A percentile compares a stretch with the other conserved stretches of the same genome.
These are phyloP conservation scores for Acanthacorydalis orientalis DNA, from an alignment of 2,888 invertebrate genomes.

Conservation along the genomic window DNA sequence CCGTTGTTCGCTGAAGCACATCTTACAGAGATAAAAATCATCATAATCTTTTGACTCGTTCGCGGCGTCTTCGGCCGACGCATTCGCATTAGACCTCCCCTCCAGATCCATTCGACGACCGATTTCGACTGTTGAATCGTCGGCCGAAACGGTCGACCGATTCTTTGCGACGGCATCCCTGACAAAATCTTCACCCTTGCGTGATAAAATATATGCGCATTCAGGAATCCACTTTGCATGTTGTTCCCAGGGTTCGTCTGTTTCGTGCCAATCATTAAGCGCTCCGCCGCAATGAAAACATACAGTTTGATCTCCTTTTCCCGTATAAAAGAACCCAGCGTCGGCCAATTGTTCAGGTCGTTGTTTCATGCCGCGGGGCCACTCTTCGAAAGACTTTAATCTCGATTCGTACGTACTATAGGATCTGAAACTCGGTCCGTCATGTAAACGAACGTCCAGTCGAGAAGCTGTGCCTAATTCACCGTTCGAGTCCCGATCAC, in stretches of 20 bases:
- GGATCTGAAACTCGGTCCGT: conserved; percentile 34
- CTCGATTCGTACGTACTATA: conserved; percentile 55
- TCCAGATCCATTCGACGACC: no score
- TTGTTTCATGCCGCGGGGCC: conserved; percentile 70
- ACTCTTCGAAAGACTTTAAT: conserved; percentile 51
- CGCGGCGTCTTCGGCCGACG: conserved; percentile 4
- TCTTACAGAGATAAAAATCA: conserved; percentile 65
- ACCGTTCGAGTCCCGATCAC: conserved; percentile 16
- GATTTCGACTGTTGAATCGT: not conserved
- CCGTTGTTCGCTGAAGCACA: conserved; percentile 78
- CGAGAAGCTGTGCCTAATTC: conserved; percentile 14
- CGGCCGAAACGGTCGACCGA: conserved; percentile 27
- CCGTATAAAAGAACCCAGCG: conserved; percentile 87
- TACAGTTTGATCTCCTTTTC: conserved; percentile 73
- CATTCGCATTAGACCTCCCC: not conserved
- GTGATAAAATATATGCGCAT: conserved; percentile 64
- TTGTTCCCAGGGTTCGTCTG: conserved; percentile 87
- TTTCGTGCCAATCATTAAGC: conserved; percentile 80
- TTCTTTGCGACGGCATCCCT: conserved; percentile 39
- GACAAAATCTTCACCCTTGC: conserved; percentile 67
- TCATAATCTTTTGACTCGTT: conserved; percentile 19
- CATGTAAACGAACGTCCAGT: conserved; percentile 16
- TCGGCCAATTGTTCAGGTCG: conserved; percentile 65
- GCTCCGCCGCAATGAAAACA: conserved; percentile 93
- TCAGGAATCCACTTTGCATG: conserved; percentile 87